These are phyloP conservation scores for Sphyrna mokarran DNA, from an alignment of 2,113 vertebrate genomes.

Conservation along the genomic window DNA sequence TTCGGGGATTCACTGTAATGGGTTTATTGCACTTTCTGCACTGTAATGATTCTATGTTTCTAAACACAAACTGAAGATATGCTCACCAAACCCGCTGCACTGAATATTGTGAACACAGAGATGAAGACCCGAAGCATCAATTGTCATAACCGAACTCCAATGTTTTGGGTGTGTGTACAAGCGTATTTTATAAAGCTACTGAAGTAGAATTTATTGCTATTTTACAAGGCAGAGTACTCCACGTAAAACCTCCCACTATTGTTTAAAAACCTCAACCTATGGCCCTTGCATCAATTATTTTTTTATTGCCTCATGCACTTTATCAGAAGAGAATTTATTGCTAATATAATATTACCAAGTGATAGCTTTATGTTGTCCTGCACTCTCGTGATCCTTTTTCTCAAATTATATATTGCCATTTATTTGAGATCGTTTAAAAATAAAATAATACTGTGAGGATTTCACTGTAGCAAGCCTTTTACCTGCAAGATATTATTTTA, in stretches of 20 bases:
- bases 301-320: neutral
- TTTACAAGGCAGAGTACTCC: neutral
- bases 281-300: neutral
- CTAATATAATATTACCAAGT: neutral
- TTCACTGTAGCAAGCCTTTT: neutral
- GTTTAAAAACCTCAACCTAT: neutral
- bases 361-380: neutral
- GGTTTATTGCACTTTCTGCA: too few species aligned
- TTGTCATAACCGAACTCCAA: neutral
- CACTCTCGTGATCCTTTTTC: neutral
- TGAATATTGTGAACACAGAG: neutral
- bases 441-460: neutral
- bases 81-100: neutral
- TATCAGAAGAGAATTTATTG: constrained; percentile 15
- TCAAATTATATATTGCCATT: constrained; percentile 15
- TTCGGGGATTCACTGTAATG: too few species aligned
- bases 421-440: neutral
- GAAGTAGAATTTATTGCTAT: neutral
- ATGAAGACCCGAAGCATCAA: neutral
- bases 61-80: neutral
- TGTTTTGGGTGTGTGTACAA: neutral
- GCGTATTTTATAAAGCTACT: neutral
- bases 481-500: neutral
- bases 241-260: constrained; percentile 1
- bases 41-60: neutral